Evolutionary conservation across 2,113 vertebrate species (phyloP).

Genomic region (Xiphias gladius): DNA sequence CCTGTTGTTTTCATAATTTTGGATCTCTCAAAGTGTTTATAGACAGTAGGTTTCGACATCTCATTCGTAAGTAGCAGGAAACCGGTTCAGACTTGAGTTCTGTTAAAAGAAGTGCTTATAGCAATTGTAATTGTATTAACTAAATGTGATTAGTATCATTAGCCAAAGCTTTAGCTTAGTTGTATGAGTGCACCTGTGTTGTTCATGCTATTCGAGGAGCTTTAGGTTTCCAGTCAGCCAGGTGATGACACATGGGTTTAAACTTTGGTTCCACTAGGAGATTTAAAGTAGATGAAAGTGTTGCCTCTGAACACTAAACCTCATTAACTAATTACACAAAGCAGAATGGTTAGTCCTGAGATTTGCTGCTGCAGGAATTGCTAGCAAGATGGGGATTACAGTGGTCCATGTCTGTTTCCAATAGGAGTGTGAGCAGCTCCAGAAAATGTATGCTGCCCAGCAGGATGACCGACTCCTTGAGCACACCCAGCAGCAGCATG

Average conservation of each 20-base stretch:
- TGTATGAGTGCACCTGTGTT: background rate
- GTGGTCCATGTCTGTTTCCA: background rate
- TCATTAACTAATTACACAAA: background rate
- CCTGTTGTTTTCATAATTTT: background rate
- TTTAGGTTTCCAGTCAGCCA: background rate
- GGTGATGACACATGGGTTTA: background rate
- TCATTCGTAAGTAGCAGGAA: background rate
- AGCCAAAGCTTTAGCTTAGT: background rate
- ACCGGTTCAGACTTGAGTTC: background rate
- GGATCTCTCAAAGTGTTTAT: background rate
- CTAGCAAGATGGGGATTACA: background rate
- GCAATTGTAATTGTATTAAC: slow-evolving; percentile 3
- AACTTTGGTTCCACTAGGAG: background rate
- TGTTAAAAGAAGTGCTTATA: background rate
- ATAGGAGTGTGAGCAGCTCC: slow-evolving; percentile 98
- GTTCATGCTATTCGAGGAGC: background rate
- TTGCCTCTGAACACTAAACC: too few species aligned
- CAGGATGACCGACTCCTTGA: slow-evolving; percentile 93
- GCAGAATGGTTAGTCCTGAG: background rate
- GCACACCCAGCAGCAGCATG: slow-evolving; percentile 98
- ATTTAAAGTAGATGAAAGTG: background rate
- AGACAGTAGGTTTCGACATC: background rate
- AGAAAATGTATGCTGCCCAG: slow-evolving; percentile 95
- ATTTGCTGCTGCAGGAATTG: background rate
- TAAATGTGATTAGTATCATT: background rate